These are phyloP conservation scores for Lipophrys pholis DNA, from an alignment of 2,113 vertebrate genomes.

Conservation along the genomic window DNA sequence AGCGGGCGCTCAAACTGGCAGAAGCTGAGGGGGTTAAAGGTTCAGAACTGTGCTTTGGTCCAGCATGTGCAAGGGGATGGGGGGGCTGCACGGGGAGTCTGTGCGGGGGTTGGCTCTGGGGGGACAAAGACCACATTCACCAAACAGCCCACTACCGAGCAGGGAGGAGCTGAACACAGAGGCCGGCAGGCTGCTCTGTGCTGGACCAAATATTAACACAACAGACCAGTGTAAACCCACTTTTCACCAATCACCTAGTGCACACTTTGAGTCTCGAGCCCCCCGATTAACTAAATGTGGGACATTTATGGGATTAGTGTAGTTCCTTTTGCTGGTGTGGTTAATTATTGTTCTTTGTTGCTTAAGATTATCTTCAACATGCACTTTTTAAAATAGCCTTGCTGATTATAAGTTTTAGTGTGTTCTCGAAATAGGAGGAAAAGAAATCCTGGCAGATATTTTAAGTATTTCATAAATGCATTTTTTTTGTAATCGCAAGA, in stretches of 20 bases:
- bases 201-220: constrained; percentile 57
- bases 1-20: constrained; percentile 22
- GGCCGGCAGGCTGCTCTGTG: constrained; percentile 51
- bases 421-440: no score
- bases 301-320: background rate
- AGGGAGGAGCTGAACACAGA: constrained; percentile 68
- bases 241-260: constrained; percentile 32
- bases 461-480: no score
- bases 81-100: constrained; percentile 52
- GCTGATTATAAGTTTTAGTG: no score
- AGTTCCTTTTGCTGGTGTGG: background rate
- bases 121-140: constrained; percentile 82
- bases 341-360: constrained; percentile 16
- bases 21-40: constrained; percentile 74
- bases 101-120: constrained; percentile 72
- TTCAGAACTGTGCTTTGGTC: constrained; percentile 73
- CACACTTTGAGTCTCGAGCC: background rate
- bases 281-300: background rate
- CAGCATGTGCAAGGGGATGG: constrained; percentile 60
- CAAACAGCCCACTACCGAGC: constrained; percentile 58
- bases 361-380: background rate
- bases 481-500: no score
- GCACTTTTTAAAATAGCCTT: background rate
- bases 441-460: no score
- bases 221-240: constrained; percentile 38